Evolutionary conservation across 2,797 vertebrate genomes (phyloP), one percentile per base, ranked within the genome.

Genomic region (Triplophysa yarkandensis): DNA sequence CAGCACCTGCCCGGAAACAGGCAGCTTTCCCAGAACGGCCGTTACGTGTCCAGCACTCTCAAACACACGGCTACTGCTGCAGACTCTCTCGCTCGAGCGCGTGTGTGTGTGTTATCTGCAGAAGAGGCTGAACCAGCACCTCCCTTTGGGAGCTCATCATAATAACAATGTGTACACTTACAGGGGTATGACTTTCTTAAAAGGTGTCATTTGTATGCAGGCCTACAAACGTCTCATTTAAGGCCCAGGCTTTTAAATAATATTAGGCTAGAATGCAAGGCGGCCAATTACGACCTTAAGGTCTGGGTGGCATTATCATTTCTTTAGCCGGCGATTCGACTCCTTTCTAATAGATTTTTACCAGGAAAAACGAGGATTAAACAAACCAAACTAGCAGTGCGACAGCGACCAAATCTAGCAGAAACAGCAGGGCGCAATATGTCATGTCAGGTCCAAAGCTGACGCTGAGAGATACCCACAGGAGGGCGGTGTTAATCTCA

Each of bases 1-100:
- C 41, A 60, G 65, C 78, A 80, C 82, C 77, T 77, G 82, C 77
- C 73, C 77, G 77, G 70, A 83, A 74, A 74, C 70, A 68, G 79
- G 77, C 78, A 81, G 77, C 66, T 36, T 79, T 81, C 77, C 79
- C 77, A 80, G 60, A 66, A 61, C 1, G 5, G 9, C 27, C 25
- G 11, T 41, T 71, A 78, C 78, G 78, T 80, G 78, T 73, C 69
- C 65, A 16, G 78, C 63, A 82, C 68, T 32, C 60, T 82, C 55
- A 82, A 78, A 27, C 23, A 68, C 23, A 41, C 34, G 1, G 30
- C 50, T 66, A 9, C 54, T 67, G 39, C 54, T 3, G 28, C 54
- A 48, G 44, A 67, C 54, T 60, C 48, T 13, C 48, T 25, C 14
- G 46, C 61, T 55, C 58, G 6, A 62, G 46, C 27, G 32, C n/a